Evolutionary conservation across 2,113 vertebrate species (phyloP), one percentile per base, ranked within the genome.

Genomic region (Passer montanus): DNA sequence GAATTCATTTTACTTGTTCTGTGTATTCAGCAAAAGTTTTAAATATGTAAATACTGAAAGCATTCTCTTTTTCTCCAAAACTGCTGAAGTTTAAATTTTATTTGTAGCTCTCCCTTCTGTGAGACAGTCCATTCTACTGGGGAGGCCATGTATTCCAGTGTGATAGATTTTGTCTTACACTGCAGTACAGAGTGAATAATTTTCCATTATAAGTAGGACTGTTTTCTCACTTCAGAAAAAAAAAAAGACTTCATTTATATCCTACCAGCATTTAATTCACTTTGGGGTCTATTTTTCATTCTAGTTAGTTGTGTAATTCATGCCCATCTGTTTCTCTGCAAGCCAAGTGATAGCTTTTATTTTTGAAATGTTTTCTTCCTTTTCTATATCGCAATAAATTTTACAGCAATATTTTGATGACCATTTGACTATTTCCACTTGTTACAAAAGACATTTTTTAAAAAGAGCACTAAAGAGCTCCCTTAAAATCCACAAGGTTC

Each of bases 251-350:
- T 79, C 55, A 49, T 94, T 93, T 95, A 92, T 68, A 95, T 94
- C 43, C 16, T 63, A 93, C 55, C 56, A 90, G 47, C 58, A 85
- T 93, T 90, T 88, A 94, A 93, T 95, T 93, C 81, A 90, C 39
- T 78, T 94, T 74, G 44, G 47, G 30, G 47, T 76, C 69, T 93
- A 91, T 91, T 95, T 89, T 95, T 93, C 92, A 87, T 93, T 94
- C 88, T 93, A 91, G 86, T 66, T 78, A 66, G 77, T 76, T 95
- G 85, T 92, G 86, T 87, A 96, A 95, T 93, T 94, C 93, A 84
- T 94, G 74, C 63, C 94, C 90, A 97, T 97, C 93, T 97, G 90
- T 95, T 96, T 93, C 92, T 89, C 55, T 92, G 58, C 46, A 79
- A 93, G 73, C 67, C 74, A 92, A 93, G 35, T 52, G 74, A 68